Evolutionary conservation across 2,113 vertebrate species (phyloP).

Genomic region (Malurus melanocephalus): DNA sequence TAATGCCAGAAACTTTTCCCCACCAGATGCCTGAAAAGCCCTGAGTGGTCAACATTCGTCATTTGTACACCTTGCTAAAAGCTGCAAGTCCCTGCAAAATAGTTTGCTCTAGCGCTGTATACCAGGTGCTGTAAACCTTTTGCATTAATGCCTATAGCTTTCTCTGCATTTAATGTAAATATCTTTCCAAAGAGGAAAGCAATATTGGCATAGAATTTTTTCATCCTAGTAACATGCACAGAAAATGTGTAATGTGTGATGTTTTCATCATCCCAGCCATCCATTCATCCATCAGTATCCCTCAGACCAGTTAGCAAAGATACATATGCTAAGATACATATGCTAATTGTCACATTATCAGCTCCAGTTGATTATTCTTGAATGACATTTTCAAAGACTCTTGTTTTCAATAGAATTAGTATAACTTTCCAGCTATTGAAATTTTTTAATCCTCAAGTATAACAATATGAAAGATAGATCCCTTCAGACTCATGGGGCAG

Average conservation of each 20-base stretch:
- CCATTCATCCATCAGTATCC: neutral
- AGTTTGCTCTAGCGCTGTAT: neutral
- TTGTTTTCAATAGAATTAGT: neutral
- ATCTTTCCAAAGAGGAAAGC: neutral
- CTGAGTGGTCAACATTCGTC: neutral
- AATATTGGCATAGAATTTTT: neutral
- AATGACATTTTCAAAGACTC: neutral
- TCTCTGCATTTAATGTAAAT: neutral
- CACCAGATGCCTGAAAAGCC: neutral
- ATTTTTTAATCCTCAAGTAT: neutral
- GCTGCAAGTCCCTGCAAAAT: neutral
- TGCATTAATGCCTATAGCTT: neutral
- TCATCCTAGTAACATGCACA: neutral
- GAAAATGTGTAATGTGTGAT: neutral
- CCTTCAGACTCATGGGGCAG: neutral
- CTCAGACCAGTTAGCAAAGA: neutral
- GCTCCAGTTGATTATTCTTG: neutral
- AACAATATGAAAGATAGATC: neutral
- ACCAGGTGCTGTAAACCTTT: neutral
- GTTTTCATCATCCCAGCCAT: neutral
- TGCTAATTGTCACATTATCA: neutral
- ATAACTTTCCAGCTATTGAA: neutral
- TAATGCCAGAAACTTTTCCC: neutral
- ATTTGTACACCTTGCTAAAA: neutral
- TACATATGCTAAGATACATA: accelerated